Evolutionary conservation across 2,113 vertebrate genomes (phyloP).

Genomic region (Probosciger aterrimus): DNA sequence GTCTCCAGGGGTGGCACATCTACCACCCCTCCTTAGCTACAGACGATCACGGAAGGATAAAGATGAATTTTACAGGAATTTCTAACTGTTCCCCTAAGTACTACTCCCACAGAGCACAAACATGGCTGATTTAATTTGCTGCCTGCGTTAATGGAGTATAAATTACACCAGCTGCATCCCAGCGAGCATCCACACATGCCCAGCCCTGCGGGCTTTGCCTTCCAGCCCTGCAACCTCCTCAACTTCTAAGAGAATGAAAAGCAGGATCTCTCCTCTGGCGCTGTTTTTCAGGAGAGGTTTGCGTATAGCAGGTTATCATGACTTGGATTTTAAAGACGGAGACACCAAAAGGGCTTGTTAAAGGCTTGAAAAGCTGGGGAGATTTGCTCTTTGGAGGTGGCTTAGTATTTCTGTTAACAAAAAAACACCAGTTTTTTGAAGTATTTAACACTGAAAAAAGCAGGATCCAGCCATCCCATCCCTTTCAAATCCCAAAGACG

Average conservation of each 20-base stretch:
- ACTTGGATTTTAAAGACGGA: accelerated
- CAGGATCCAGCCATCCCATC: not conserved
- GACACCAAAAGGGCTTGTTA: not conserved
- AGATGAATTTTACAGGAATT: not conserved
- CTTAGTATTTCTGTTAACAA: not conserved
- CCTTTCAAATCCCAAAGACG: not conserved
- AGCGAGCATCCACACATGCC: accelerated
- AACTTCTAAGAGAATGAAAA: not conserved
- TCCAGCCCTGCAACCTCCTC: accelerated
- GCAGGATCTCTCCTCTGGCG: not conserved
- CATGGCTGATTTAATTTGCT: not conserved
- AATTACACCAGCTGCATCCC: accelerated
- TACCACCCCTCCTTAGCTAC: not conserved
- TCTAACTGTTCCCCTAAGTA: not conserved
- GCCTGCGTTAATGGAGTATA: accelerated
- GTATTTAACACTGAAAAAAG: not conserved
- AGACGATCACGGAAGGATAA: accelerated
- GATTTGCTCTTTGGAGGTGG: not conserved
- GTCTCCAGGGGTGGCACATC: not conserved
- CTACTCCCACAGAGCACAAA: not conserved
- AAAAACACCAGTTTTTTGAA: accelerated
- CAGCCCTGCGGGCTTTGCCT: not conserved
- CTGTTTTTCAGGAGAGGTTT: not conserved
- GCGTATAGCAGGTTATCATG: not conserved
- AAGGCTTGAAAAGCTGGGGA: not conserved